phyloP scores from a whole-genome alignment of 2,797 vertebrate genomes.

The Gymnopithys bicolor region DNA sequence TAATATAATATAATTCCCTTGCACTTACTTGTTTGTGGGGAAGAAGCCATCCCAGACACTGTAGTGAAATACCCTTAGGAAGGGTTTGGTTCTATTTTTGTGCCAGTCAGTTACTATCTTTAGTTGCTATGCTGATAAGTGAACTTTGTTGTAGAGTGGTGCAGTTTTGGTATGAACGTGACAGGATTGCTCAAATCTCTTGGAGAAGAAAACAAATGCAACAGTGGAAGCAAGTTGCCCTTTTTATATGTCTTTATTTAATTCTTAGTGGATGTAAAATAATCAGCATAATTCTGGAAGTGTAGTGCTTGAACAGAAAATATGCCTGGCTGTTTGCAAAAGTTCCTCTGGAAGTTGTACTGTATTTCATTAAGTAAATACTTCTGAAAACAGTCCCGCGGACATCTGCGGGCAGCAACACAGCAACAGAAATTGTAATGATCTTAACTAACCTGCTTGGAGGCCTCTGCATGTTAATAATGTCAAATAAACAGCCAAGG shows the following conservation, averaged over 20 bases:
- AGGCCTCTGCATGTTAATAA: constrained; percentile 44
- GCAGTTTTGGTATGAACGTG: neutral
- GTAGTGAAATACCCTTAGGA: neutral
- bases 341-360: neutral
- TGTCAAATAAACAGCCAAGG: constrained; percentile 60
- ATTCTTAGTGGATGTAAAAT: neutral
- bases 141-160: neutral
- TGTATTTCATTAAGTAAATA: neutral
- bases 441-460: constrained; percentile 46
- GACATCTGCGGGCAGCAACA: neutral
- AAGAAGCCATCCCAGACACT: neutral
- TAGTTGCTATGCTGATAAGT: neutral
- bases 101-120: neutral
- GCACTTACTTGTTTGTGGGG: neutral
- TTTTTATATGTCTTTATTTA: neutral
- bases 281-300: neutral
- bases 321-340: neutral
- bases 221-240: neutral
- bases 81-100: neutral
- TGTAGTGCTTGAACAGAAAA: neutral
- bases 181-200: neutral
- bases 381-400: rapidly evolving
- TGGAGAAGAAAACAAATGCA: neutral
- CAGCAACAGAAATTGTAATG: neutral
- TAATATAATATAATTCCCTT: neutral